Base-by-base conservation (phyloP, 92 coral and sea anemone species). In the Bergia puertoricense region DNA sequence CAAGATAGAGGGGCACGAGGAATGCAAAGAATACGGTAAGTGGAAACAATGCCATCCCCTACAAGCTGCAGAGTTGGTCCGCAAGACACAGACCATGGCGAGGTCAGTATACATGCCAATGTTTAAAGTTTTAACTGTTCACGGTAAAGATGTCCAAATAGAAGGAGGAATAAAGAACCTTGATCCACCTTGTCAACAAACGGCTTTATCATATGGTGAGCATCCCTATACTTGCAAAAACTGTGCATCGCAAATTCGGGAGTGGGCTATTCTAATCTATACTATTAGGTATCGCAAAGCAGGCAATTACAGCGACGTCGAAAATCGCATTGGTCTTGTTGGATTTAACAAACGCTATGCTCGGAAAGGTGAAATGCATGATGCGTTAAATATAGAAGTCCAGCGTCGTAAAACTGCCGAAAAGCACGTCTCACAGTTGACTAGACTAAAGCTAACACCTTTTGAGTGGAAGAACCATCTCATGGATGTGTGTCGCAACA, bases 341-440 rank as follows among this genome's bases (percentile, higher is more conserved):
- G 86, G 92, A 8, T 90, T 90, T 44, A 86, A 90, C 89, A 90
- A 66, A 36, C 56, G 82, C 13, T 90, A 90, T 68, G 74, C 89
- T n/a, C 30, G 18, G 82, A 72, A 69, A 50, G 77, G 85, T 10
- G 86, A 90, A 42, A 2, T 85, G n/a, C 85, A 65, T 1, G 56
- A 68, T 18, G 86, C 86, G 37, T 84, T 85, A 9, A 82, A 90
- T 11, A 56, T 59, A 51, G 89, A 80, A 69, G 76, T 37, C 30
- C 13, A 71, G 42, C 48, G 6, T 0, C 86, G 69, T 2, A 78
- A 59, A 40, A 41, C 40, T 39, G 82, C 86, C 22, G 80, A 85
- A 23, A 90, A 85, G 18, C 81, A 90, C 38, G 6, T 76, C 1
- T 54, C 85, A 8, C 51, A 89, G 73, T 6, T 85, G 56, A 86